Percentiles rank a stretch among this genome's conserved stretches.
These are phyloP conservation scores for Gavialis gangeticus DNA, from an alignment of 2,113 vertebrate genomes.

Conservation along the genomic window DNA sequence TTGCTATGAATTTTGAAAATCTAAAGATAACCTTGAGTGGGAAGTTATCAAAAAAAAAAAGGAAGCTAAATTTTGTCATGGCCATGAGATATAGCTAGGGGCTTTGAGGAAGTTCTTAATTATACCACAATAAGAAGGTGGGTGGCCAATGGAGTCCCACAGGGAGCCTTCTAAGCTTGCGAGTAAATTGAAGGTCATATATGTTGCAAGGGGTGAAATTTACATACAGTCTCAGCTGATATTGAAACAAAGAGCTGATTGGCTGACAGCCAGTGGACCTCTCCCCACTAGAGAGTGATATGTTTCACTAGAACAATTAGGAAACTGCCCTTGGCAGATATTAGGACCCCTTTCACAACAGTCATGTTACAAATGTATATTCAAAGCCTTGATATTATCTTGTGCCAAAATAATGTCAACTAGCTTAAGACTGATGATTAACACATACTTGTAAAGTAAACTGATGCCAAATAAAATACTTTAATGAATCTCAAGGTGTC, in stretches of 20 bases:
- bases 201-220: neutral
- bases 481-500: neutral
- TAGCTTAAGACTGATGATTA: neutral
- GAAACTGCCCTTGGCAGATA: neutral
- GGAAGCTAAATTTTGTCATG: neutral
- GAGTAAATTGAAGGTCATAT: neutral
- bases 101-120: neutral
- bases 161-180: neutral
- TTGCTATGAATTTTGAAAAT: neutral
- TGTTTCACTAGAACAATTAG: neutral
- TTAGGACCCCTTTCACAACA: neutral
- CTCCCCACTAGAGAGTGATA: neutral
- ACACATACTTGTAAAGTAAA: neutral
- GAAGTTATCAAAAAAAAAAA: neutral
- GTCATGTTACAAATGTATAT: neutral
- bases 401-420: neutral
- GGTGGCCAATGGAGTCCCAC: neutral
- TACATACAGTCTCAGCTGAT: neutral
- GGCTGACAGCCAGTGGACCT: neutral
- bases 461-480: neutral
- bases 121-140: neutral
- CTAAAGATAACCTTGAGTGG: neutral
- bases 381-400: constrained; percentile 6
- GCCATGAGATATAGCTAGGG: neutral
- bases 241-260: constrained; percentile 9